Base-by-base conservation (phyloP, 2,888 invertebrate species). In the Eupeodes luniger region DNA sequence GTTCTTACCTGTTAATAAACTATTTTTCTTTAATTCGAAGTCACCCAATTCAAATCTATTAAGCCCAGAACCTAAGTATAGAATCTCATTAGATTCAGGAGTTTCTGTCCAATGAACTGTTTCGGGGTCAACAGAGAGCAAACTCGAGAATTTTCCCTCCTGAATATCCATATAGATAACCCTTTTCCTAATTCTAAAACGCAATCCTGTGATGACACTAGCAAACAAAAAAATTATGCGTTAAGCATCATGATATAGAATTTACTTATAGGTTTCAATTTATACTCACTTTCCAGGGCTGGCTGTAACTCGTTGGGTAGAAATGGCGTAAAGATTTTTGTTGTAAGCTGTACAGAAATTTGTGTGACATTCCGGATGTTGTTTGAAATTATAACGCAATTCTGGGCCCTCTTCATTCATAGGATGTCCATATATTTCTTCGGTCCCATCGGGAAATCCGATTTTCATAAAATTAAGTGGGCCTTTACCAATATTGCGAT, bases 81-180 rank as follows among this genome's bases (percentile, higher is more conserved):
- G 34, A 5, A 59, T 44, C 2, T 59, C 1, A 5, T 27, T 5
- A 34, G 34, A 7, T 72, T 59, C 47, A 5, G 59, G 72, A 4
- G 59, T 59, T 11, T 59, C 27, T n/a, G 57, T 59, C 72, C 72
- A 72, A 12, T 11, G 16, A 0, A 59, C 34, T 4, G 72, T 19
- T 14, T 59, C 4, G 10, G 57, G 72, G 12, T 72, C 72, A 1
- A 72, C 72, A 11, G 57, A 11, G 9, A 72, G 19, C 1, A 14
- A 0, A 47, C 59, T 34, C 16, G 34, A 2, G 34, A 16, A 72
- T 59, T 34, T 72, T 47, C 59, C 72, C n/a, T 72, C 47, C 47
- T 72, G 72, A 34, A 72, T 72, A 11, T 72, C 72, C 47, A 72
- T 47, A 47, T 59, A 72, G 34, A 72, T 10, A n/a, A 72, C 47